Evolutionary conservation across 2,113 vertebrate genomes (phyloP).

Genomic region (Campylomormyrus numenius): DNA sequence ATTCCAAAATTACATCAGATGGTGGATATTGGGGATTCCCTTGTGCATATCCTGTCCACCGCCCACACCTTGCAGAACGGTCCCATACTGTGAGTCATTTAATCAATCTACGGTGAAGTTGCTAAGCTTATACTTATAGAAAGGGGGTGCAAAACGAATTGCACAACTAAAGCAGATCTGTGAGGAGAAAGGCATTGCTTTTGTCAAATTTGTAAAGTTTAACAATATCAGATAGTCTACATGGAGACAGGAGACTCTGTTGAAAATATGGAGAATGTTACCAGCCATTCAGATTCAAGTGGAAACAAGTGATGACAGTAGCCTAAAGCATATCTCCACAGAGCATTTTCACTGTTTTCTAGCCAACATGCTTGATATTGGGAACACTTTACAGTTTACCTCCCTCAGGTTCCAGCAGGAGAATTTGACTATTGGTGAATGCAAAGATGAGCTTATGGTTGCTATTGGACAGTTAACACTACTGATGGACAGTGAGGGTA

Average conservation of each 20-base stretch:
- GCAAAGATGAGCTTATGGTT: not conserved
- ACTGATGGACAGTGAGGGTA: not conserved
- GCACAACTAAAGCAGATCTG: not conserved
- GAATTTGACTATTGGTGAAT: not conserved
- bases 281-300: not conserved
- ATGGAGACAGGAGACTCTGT: not conserved
- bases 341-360: not conserved
- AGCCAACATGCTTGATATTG: not conserved
- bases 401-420: not conserved
- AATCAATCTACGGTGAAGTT: not conserved
- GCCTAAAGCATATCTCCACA: not conserved
- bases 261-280: not conserved
- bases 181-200: too few species aligned
- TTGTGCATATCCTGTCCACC: not conserved
- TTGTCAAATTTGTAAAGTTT: not conserved
- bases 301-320: not conserved
- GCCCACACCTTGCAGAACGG: not conserved
- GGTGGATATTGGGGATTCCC: not conserved
- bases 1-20: not conserved
- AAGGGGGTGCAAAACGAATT: not conserved
- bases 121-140: not conserved
- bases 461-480: not conserved
- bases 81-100: not conserved
- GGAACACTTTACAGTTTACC: not conserved
- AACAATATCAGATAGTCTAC: not conserved